Evolutionary conservation across 2,797 vertebrate genomes (phyloP).

Genomic region (Valencia hispanica): DNA sequence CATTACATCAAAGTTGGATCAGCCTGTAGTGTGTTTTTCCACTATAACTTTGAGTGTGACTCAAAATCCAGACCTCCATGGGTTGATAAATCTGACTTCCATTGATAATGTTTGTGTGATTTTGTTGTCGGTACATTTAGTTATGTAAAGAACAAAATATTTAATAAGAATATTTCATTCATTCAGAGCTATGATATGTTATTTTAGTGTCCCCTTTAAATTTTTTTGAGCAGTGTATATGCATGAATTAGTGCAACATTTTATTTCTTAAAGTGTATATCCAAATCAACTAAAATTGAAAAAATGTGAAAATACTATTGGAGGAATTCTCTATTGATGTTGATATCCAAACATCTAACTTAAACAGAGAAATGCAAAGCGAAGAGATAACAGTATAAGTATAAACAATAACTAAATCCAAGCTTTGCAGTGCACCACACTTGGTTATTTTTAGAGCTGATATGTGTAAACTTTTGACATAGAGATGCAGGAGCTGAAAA

Average conservation of each 20-base stretch:
- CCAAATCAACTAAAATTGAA: not conserved
- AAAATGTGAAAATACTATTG: not conserved
- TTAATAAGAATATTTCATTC: no score
- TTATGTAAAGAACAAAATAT: no score
- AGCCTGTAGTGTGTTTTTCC: no score
- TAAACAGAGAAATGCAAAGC: constrained; percentile 4
- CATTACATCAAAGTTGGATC: no score
- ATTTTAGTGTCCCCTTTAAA: no score
- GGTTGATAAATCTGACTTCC: no score
- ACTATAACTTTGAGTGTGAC: no score
- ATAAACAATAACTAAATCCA: not conserved
- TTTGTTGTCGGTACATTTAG: no score
- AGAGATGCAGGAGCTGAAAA: constrained; percentile 1
- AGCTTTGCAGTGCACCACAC: not conserved
- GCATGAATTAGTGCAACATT: not conserved
- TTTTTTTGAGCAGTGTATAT: no score
- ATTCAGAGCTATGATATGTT: no score
- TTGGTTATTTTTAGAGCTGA: not conserved
- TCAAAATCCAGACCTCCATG: no score
- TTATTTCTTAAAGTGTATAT: not conserved
- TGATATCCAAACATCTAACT: not conserved
- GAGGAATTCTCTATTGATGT: not conserved
- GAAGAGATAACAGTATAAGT: not conserved
- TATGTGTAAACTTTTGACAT: not conserved
- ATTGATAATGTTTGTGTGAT: no score